These are phyloP conservation scores for Nymphicus hollandicus DNA, from an alignment of 2,113 vertebrate genomes.

Conservation along the genomic window DNA sequence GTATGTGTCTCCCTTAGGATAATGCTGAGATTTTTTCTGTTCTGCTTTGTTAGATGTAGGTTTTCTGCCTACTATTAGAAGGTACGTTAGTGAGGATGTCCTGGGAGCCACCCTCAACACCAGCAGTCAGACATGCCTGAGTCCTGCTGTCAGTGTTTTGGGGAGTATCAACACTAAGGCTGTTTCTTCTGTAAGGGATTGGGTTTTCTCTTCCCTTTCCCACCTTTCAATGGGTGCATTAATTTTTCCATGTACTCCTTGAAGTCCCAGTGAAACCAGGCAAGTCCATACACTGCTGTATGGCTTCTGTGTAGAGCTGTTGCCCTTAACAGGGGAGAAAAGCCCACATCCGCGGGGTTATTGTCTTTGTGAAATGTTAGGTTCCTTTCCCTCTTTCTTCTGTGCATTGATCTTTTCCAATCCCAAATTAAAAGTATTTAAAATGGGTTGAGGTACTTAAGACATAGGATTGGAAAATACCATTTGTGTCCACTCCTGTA, in stretches of 20 bases:
- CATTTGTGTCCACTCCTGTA: not conserved
- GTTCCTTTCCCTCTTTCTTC: not conserved
- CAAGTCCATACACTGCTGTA: fast-evolving
- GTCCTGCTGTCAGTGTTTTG: not conserved
- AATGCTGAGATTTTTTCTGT: not conserved
- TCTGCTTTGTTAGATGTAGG: not conserved
- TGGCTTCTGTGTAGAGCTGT: not conserved
- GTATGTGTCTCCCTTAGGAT: fast-evolving
- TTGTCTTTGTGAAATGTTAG: not conserved
- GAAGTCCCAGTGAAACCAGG: not conserved
- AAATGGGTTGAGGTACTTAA: not conserved
- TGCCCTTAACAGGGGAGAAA: too few species aligned
- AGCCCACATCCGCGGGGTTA: not conserved
- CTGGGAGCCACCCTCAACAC: not conserved
- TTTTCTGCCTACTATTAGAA: not conserved
- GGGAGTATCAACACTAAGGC: too few species aligned
- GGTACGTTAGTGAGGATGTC: fast-evolving
- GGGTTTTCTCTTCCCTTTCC: not conserved
- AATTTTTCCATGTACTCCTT: not conserved
- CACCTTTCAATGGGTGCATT: fast-evolving
- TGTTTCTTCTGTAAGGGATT: too few species aligned
- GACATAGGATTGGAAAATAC: not conserved
- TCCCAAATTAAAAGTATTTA: not conserved
- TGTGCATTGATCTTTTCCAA: not conserved
- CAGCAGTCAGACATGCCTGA: too few species aligned